Evolutionary conservation across 2,888 invertebrate genomes (phyloP).

Genomic region (Galeopsomyia nigrocyanea): DNA sequence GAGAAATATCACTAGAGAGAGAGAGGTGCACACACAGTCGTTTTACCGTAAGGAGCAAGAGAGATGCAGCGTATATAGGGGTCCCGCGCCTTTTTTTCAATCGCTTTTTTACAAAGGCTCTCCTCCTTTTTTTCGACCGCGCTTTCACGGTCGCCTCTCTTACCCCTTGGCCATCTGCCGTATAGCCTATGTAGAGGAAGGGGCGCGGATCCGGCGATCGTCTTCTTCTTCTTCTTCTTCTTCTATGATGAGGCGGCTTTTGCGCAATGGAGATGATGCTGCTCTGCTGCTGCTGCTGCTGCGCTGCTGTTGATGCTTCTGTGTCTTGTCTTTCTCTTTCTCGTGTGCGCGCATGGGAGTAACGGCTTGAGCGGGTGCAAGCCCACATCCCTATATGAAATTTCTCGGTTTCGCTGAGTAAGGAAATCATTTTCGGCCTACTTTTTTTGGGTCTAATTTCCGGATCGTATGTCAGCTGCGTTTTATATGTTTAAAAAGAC

Average conservation of each 20-base stretch:
- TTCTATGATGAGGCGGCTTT: too few relatives aligned
- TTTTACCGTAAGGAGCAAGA: background rate
- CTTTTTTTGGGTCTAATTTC: slow-evolving; percentile 14
- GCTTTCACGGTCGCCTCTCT: slow-evolving; percentile 61
- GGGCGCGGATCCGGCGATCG: slow-evolving; percentile 67
- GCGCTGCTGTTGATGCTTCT: too few relatives aligned
- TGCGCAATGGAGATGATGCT: slow-evolving; percentile 46
- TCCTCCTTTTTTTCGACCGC: slow-evolving; percentile 55
- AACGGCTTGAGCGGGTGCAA: slow-evolving; percentile 61
- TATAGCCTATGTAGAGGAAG: slow-evolving; percentile 65
- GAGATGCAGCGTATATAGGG: slow-evolving; percentile 26
- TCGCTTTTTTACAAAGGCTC: slow-evolving; percentile 63
- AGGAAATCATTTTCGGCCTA: background rate
- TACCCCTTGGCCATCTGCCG: slow-evolving; percentile 72
- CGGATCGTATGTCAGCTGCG: slow-evolving; percentile 7
- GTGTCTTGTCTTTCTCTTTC: slow-evolving; percentile 1
- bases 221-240: background rate
- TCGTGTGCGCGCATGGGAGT: slow-evolving; percentile 51
- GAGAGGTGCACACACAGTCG: background rate
- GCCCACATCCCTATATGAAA: slow-evolving; percentile 30
- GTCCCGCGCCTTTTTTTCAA: slow-evolving; percentile 58
- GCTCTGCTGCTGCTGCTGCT: slow-evolving; percentile 22
- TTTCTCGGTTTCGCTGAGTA: background rate
- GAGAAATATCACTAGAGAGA: slow-evolving; percentile 50
- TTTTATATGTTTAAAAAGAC: too few relatives aligned